A percentile compares a stretch with the other conserved stretches of the same genome.
phyloP scores from a whole-genome alignment of 2,113 vertebrate species.

The Onychorhynchus coronatus region DNA sequence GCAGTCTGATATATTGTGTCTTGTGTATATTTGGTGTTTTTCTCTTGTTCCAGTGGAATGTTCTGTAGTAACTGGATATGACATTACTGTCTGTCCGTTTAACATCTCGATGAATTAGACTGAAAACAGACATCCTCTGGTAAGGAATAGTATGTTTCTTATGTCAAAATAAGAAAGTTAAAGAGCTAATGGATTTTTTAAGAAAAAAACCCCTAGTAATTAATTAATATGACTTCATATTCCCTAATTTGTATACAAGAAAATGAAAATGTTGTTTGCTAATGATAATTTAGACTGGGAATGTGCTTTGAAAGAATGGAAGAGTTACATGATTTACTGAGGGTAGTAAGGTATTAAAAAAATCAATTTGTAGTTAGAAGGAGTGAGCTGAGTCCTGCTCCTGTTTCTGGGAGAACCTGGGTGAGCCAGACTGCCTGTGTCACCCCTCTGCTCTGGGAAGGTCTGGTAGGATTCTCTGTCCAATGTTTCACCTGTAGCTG shows the following conservation, averaged over 20 bases:
- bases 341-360: neutral
- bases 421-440: neutral
- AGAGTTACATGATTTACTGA: neutral
- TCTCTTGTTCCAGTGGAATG: neutral
- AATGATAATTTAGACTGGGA: neutral
- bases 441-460: neutral
- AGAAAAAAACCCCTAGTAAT: neutral
- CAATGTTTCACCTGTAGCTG: neutral
- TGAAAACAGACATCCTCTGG: neutral
- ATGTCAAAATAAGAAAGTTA: neutral
- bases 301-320: neutral
- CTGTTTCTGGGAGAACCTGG: neutral
- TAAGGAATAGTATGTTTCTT: neutral
- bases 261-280: neutral
- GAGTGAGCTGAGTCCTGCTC: neutral
- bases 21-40: neutral
- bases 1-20: too few relatives aligned
- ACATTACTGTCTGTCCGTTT: neutral
- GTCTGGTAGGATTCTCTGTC: neutral
- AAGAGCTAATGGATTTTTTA: neutral
- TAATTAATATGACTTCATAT: neutral
- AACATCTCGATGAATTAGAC: neutral
- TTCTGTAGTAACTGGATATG: neutral
- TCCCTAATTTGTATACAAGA: neutral
- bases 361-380: neutral